Evolutionary conservation across 2,888 invertebrate genomes (phyloP).

Genomic region (Athalia circularis): DNA sequence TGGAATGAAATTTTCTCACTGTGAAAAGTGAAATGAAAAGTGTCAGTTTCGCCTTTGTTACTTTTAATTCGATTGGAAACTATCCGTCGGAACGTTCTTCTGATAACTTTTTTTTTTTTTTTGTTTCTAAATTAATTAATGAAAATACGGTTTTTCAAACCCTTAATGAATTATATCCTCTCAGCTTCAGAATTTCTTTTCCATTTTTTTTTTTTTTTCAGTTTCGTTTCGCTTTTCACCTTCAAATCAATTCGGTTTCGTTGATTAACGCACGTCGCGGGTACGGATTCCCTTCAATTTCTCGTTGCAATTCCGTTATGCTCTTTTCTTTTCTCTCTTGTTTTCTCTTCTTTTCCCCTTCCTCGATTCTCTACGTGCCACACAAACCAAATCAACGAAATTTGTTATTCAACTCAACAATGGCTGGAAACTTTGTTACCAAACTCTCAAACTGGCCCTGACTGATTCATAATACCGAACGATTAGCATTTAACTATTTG

Average conservation of each 20-base stretch:
- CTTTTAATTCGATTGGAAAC: constrained; percentile 38
- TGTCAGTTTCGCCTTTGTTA: constrained; percentile 31
- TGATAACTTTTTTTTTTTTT: background rate
- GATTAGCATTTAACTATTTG: constrained; percentile 48
- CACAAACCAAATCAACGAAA: background rate
- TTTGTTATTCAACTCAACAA: constrained; percentile 48
- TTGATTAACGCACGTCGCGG: constrained; percentile 31
- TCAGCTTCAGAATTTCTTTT: background rate
- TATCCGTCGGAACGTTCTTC: background rate
- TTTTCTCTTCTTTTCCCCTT: background rate
- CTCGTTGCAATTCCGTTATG: background rate
- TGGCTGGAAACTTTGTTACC: constrained; percentile 48
- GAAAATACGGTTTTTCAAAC: background rate
- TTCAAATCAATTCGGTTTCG: constrained; percentile 40
- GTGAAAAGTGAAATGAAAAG: background rate
- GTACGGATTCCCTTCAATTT: background rate
- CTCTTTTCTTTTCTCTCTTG: background rate
- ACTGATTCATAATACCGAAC: constrained; percentile 48
- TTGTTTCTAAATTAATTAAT: background rate
- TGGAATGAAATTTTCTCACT: background rate
- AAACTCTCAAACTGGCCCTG: constrained; percentile 43
- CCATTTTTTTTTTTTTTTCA: too few relatives aligned
- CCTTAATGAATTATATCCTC: background rate
- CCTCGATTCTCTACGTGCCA: constrained; percentile 48
- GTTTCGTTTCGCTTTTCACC: background rate